phyloP scores from a whole-genome alignment of 2,888 invertebrate species.

The Tipula lateralis region DNA sequence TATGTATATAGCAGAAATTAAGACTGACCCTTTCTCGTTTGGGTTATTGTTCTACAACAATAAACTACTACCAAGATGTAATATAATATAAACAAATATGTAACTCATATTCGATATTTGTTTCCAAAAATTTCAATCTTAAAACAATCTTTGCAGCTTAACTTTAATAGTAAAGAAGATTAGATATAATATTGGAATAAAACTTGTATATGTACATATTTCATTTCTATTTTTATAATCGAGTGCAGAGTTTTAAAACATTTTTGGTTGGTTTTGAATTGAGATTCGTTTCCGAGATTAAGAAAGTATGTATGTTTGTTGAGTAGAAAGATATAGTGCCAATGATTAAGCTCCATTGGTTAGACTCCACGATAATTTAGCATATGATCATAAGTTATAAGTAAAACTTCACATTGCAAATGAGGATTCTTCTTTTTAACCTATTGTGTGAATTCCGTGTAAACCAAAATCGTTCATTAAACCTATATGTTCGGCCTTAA shows the following conservation, averaged over 20 bases:
- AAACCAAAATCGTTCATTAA: too few relatives aligned
- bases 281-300: neutral
- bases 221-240: neutral
- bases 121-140: neutral
- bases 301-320: neutral
- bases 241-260: neutral
- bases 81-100: too few relatives aligned
- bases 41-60: neutral
- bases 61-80: neutral
- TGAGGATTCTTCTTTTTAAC: too few relatives aligned
- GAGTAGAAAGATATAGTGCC: too few relatives aligned
- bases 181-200: neutral
- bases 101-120: too few relatives aligned
- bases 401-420: too few relatives aligned
- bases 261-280: neutral
- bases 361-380: too few relatives aligned
- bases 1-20: neutral
- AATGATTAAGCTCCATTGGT: too few relatives aligned
- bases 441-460: too few relatives aligned
- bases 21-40: neutral
- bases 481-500: too few relatives aligned
- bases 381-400: too few relatives aligned
- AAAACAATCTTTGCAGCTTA: neutral
- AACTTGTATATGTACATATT: neutral
- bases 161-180: neutral